A percentile compares a stretch with the other conserved stretches of the same genome.
phyloP scores from a whole-genome alignment of 1,140 invertebrate species.

The Brachionus rubens region DNA sequence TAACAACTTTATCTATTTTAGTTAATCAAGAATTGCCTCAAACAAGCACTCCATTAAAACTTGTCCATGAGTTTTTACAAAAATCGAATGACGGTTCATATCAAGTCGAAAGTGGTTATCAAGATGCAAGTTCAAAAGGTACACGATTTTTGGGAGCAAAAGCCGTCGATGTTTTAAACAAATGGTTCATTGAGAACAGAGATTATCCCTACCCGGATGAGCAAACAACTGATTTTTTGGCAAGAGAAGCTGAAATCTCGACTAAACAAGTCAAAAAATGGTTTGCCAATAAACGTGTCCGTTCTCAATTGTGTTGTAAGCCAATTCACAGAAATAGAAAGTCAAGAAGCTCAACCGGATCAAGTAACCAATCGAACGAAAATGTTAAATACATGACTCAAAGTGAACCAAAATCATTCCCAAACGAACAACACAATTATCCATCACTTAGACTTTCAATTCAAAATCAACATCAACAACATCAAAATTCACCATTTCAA shows the following conservation, averaged over 20 bases:
- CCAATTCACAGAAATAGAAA: constrained; percentile 39
- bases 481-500: background rate
- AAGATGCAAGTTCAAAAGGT: constrained; percentile 20
- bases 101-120: no score
- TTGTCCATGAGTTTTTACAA: background rate
- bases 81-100: constrained; percentile 1
- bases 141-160: constrained; percentile 17
- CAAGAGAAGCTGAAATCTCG: constrained; percentile 36
- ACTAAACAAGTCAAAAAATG: constrained; percentile 47
- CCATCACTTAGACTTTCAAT: no score
- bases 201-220: constrained; percentile 47
- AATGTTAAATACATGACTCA: background rate
- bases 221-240: constrained; percentile 20
- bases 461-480: background rate
- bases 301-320: constrained; percentile 44
- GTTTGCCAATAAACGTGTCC: constrained; percentile 46
- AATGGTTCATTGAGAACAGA: constrained; percentile 41
- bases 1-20: no score
- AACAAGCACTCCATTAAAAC: constrained; percentile 19
- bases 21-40: no score
- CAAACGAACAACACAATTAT: no score
- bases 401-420: no score
- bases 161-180: constrained; percentile 12
- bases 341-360: background rate
- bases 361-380: background rate